Evolutionary conservation across 2,113 vertebrate species (phyloP), one percentile per base, ranked within the genome.

Genomic region (Cranoglanis bouderius): DNA sequence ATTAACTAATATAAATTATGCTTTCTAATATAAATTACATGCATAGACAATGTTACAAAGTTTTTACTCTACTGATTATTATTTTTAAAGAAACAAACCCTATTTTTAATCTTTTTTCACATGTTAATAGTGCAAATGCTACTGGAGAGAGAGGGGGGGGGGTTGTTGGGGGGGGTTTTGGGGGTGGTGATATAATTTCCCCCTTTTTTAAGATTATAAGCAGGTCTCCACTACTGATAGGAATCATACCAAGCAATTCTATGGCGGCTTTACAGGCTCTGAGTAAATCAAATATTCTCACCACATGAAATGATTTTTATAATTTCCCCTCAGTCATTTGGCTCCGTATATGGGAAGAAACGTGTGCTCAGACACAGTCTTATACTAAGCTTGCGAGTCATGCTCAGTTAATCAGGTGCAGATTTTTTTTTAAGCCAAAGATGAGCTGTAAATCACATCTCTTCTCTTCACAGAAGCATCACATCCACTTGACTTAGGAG

Each of bases 91-190:
- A 38, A 26, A 3, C 29, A 26, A 72, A 57, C 59, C 2, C 24
- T 57, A 26, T 32, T 67, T 43, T n/a, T 4, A 61, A 49, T 46
- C 13, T 80, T 46, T 38, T 24, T 38, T 51, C 18, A 80, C n/a
- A 46, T 51, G 38, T 21, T 49, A 61, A 46, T 6, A 59, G 40
- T 65, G 85, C 85, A 26, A 86, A 59, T 46, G 84, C 84, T 85
- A 57, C 26, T 86, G 46, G 46, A 9, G 10, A 10, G 46, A 9
- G 9, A 49, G 46, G 7, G 46, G 46, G 46, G 46, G 46, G 8
- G 9, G 46, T 8, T 1, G 8, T 49, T n/a, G n/a, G n/a, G n/a
- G n/a, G n/a, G n/a, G n/a, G n/a, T n/a, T n/a, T n/a, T n/a, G n/a
- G n/a, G n/a, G n/a, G n/a, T n/a, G n/a, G n/a, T n/a, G n/a, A n/a